These are phyloP conservation scores for Desmophyllum pertusum DNA, from an alignment of 92 coral and sea anemone species.

Conservation along the genomic window DNA sequence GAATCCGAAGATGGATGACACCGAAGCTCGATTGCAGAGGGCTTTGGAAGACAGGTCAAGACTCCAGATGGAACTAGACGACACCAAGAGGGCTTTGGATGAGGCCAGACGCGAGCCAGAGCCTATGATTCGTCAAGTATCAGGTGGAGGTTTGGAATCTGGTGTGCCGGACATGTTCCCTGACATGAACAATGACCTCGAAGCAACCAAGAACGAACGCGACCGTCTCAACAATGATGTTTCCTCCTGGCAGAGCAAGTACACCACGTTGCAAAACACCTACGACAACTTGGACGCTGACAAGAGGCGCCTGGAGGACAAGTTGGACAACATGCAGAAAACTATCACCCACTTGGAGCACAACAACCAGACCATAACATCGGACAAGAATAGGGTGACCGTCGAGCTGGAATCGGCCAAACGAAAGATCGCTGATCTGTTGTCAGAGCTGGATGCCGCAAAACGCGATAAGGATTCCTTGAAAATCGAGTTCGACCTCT, in stretches of 20 bases:
- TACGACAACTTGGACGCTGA: slow-evolving; percentile 70
- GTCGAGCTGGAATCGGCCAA: slow-evolving; percentile 86
- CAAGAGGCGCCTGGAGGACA: slow-evolving; percentile 83
- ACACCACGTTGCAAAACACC: slow-evolving; percentile 72
- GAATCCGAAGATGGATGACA: slow-evolving; percentile 70
- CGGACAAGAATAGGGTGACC: slow-evolving; percentile 83
- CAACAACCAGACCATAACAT: slow-evolving; percentile 75
- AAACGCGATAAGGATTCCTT: slow-evolving; percentile 84
- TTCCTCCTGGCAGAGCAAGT: slow-evolving; percentile 81
- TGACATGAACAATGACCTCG: slow-evolving; percentile 67
- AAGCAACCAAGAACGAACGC: slow-evolving; percentile 75
- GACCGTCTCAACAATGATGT: slow-evolving; percentile 77
- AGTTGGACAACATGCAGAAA: slow-evolving; percentile 88
- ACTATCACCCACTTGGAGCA: slow-evolving; percentile 84
- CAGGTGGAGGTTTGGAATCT: slow-evolving; percentile 70
- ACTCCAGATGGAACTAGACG: slow-evolving; percentile 72
- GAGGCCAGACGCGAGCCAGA: slow-evolving; percentile 66
- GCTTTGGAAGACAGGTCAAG: slow-evolving; percentile 74
- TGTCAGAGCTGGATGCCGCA: slow-evolving; percentile 88
- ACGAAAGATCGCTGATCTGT: slow-evolving; percentile 81
- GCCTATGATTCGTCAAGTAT: slow-evolving; percentile 54
- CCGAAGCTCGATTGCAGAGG: slow-evolving; percentile 66
- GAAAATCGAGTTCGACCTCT: slow-evolving; percentile 75
- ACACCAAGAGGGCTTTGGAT: slow-evolving; percentile 49
- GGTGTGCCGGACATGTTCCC: slow-evolving; percentile 84